Evolutionary conservation across 1,140 invertebrate species (phyloP).

Genomic region (Psilanteris sp.): DNA sequence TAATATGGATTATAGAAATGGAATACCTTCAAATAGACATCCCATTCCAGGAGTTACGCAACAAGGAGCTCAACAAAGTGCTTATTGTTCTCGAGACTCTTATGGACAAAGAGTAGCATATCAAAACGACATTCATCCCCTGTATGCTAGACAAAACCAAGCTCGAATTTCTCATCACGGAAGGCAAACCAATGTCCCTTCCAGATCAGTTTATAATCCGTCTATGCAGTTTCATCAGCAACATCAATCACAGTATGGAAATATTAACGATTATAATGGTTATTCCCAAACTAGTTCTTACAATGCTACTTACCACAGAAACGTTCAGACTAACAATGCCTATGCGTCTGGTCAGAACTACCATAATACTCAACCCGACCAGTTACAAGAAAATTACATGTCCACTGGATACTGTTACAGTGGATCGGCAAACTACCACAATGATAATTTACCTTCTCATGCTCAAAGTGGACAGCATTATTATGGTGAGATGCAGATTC

Average conservation of each 20-base stretch:
- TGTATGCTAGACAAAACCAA: conserved; percentile 78
- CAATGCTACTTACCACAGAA: conserved; percentile 73
- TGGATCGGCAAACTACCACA: conserved; percentile 67
- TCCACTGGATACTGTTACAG: conserved; percentile 70
- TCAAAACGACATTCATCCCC: conserved; percentile 80
- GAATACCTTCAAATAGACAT: conserved; percentile 68
- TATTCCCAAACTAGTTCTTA: conserved; percentile 72
- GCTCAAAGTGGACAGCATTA: conserved; percentile 70
- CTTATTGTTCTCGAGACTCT: conserved; percentile 71
- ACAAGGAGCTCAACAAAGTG: conserved; percentile 69
- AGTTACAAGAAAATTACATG: conserved; percentile 70
- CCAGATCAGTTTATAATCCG: conserved; percentile 72
- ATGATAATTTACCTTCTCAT: conserved; percentile 67
- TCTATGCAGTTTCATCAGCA: conserved; percentile 75
- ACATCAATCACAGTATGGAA: conserved; percentile 68
- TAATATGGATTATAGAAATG: conserved; percentile 75
- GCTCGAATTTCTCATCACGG: conserved; percentile 57
- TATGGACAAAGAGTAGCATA: conserved; percentile 73
- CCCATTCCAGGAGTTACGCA: conserved; percentile 63
- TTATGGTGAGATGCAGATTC: conserved; percentile 69
- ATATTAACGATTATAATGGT: conserved; percentile 75
- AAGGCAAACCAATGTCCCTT: conserved; percentile 46
- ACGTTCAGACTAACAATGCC: conserved; percentile 67
- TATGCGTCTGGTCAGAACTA: conserved; percentile 70
- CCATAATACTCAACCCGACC: conserved; percentile 65